Base-by-base conservation (phyloP, 2,113 vertebrate genomes). In the Elaphurus davidianus region DNA sequence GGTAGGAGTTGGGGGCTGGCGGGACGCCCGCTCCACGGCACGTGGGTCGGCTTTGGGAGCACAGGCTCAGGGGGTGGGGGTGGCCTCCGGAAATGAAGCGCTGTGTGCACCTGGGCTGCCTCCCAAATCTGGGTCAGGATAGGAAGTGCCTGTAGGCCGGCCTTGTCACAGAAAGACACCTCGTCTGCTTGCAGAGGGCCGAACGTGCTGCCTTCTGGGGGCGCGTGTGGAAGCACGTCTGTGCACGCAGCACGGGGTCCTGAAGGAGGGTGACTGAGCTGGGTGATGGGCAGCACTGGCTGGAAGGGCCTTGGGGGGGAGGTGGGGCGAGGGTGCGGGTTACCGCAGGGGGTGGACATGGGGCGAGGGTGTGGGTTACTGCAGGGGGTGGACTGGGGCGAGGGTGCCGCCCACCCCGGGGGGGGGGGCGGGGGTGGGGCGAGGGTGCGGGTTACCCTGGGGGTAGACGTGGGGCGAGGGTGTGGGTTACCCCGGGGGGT, bases 1-100 rank as follows among this genome's bases (percentile, higher is more conserved):
- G 99, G 99, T 99, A 99, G 50, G 98, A 79, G 3, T 2, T 1
- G 0, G 92, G 2, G 94, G n/a, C 2, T 1, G 40, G 60, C 40
- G 21, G 17, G 64, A 17, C 14, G 9, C 7, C 4, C 5, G 13
- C 17, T 36, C 6, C 15, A 5, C 62, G 60, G 59, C 12, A 33
- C 10, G 7, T 0, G 2, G n/a, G 43, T 43, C 11, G 2, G 45
- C 33, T 33, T 47, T 10, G 40, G 93, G 43, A 52, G 47, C 7
- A 11, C 28, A 62, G 78, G 28, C 47, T 55, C 19, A 0, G 1
- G 1, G 47, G 30, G 36, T 13, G 27, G 43, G 30, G 30, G 5
- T 2, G 25, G 13, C 43, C 55, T 40, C 50, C 15, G 1, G 36
- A 30, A 64, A 17, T 3, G 1, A 12, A 5, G 2, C 7, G 19